A percentile compares a stretch with the other conserved stretches of the same genome.
Evolutionary conservation across 2,113 vertebrate genomes (phyloP).

Genomic region (Ellobius talpinus): DNA sequence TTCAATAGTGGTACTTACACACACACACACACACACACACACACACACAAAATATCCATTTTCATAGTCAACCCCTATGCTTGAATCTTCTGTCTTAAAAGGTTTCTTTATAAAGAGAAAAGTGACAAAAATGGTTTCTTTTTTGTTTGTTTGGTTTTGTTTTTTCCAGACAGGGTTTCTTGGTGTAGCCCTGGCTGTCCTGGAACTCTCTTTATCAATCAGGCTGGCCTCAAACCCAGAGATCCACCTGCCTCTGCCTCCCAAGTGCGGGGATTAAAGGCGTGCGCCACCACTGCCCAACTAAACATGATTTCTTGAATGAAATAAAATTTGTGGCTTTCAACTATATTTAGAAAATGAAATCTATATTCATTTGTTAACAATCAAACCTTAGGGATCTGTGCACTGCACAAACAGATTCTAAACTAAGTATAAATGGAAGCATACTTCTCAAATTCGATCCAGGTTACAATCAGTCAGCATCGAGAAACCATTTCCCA

Average conservation of each 20-base stretch:
- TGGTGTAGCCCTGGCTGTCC: background rate
- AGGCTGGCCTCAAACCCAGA: background rate
- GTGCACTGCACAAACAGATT: constrained; percentile 19
- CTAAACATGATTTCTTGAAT: constrained; percentile 19
- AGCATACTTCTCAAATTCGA: constrained; percentile 38
- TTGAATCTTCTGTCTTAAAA: background rate
- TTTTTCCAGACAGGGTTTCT: background rate
- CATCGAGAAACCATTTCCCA: background rate
- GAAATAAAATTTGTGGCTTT: constrained; percentile 20
- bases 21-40: background rate
- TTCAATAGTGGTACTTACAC: background rate
- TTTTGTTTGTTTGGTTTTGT: background rate
- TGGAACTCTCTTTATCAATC: background rate
- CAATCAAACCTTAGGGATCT: background rate
- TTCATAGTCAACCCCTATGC: background rate
- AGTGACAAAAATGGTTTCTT: constrained; percentile 7
- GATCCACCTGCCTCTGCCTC: background rate
- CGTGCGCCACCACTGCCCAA: background rate
- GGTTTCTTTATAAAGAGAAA: background rate
- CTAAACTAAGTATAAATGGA: constrained; percentile 9
- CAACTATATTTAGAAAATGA: constrained; percentile 31
- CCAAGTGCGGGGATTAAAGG: background rate
- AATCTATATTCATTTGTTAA: background rate
- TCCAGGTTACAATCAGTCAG: background rate
- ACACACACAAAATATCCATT: background rate